Evolutionary conservation across 2,888 invertebrate species (phyloP).

Genomic region (Lacanobia oleracea): DNA sequence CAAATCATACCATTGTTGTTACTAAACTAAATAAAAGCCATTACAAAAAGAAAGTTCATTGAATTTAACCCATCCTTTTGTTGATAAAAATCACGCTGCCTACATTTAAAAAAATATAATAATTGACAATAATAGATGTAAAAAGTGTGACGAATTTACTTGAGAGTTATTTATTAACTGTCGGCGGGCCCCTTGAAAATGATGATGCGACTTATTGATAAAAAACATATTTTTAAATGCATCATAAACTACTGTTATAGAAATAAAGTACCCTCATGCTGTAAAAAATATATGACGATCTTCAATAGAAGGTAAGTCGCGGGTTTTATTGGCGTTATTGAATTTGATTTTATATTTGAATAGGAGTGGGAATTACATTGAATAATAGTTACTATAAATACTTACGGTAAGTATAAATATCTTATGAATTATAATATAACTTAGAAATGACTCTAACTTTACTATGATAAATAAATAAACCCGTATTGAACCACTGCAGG

Average conservation of each 20-base stretch:
- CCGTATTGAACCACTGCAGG: too few relatives aligned
- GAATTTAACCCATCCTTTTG: constrained; percentile 65
- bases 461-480: too few relatives aligned
- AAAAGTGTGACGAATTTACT: constrained; percentile 85
- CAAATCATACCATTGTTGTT: constrained; percentile 57
- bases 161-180: constrained; percentile 80
- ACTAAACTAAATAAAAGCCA: constrained; percentile 50
- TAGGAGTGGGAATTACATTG: constrained; percentile 11
- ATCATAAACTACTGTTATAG: constrained; percentile 76
- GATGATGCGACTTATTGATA: constrained; percentile 78
- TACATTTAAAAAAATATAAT: constrained; percentile 70
- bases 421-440: not conserved
- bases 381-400: not conserved
- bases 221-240: constrained; percentile 78
- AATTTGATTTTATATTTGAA: constrained; percentile 30
- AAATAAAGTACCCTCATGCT: constrained; percentile 84
- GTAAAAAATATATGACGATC: constrained; percentile 65
- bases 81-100: constrained; percentile 62
- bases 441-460: not conserved
- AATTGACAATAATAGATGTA: constrained; percentile 81
- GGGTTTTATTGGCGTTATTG: constrained; percentile 37
- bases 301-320: constrained; percentile 54
- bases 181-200: constrained; percentile 72
- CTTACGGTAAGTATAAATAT: not conserved
- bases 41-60: constrained; percentile 60